Evolutionary conservation across 2,797 vertebrate genomes (phyloP), one percentile per base, ranked within the genome.

Genomic region (Mormyrops boulengeri): DNA sequence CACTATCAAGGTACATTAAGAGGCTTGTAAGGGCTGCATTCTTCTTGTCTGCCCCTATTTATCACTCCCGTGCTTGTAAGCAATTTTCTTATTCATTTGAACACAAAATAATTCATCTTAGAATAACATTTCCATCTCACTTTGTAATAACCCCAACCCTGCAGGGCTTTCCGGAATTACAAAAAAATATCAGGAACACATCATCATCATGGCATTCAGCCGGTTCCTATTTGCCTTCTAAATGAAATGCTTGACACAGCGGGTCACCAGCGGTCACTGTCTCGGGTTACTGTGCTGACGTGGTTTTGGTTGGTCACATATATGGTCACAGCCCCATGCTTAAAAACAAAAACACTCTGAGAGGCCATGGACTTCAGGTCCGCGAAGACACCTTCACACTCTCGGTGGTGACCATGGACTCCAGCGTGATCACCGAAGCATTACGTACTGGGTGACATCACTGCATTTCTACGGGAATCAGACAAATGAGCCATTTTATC

Each of bases 81-180:
- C 14, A 34, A 9, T 85, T 66, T 34, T 73, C 41, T 66, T 73
- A 57, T 50, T 55, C 84, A 57, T 88, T n/a, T 62, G 73, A 30
- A 87, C 22, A 7, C 26, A 60, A 60, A 57, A 87, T 44, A 57
- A 87, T 30, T 87, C 17, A 87, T 87, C 53, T 38, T 87, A 34
- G 85, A 50, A 89, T 85, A 90, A 86, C 84, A 88, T 87, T 69
- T 82, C 47, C 90, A 49, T 80, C 2, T 90, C 34, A 44, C 62
- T 89, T 88, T 30, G 90, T 88, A 89, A 90, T 87, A 88, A 88
- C 44, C 38, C 6, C 73, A 66, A 26, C 30, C 80, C 44, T 85
- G 85, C 49, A 53, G 89, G 85, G 49, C 44, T 41, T 55, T 19
- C 47, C 0, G 12, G 60, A 53, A 88, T 84, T 41, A 88, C 87